These are phyloP conservation scores for Pipistrellus pipistrellus DNA, from an alignment of 2,797 vertebrate genomes.

Conservation along the genomic window DNA sequence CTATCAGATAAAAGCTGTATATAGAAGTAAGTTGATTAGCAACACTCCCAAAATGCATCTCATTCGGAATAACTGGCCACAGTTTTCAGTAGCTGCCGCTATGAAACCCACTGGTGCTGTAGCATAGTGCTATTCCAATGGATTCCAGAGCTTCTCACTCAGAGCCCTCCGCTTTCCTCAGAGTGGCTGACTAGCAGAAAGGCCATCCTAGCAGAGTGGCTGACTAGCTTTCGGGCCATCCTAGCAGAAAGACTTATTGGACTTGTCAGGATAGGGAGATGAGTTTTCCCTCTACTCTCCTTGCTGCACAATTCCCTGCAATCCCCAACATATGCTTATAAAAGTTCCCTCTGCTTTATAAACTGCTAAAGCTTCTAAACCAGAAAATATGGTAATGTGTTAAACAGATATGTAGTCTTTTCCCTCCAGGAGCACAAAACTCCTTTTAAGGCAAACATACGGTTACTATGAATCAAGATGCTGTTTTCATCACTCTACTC, in stretches of 20 bases:
- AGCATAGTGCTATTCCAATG: neutral
- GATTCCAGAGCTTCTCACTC: neutral
- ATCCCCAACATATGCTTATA: neutral
- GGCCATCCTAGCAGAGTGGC: neutral
- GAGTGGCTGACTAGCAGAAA: neutral
- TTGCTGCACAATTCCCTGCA: neutral
- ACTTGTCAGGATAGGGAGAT: slow-evolving; percentile 7
- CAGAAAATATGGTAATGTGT: slow-evolving; percentile 61
- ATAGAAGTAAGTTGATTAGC: slow-evolving; percentile 51
- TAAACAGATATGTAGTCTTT: slow-evolving; percentile 40
- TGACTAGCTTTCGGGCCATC: neutral
- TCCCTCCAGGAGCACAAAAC: neutral
- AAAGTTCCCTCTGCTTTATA: slow-evolving; percentile 46
- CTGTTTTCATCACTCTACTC: slow-evolving; percentile 67
- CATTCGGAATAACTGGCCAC: slow-evolving; percentile 40
- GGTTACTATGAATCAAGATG: slow-evolving; percentile 65
- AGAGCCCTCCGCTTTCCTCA: neutral
- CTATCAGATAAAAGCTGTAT: slow-evolving; percentile 32
- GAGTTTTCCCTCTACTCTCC: slow-evolving; percentile 4
- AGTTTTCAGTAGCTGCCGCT: slow-evolving; percentile 36
- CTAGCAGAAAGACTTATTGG: neutral
- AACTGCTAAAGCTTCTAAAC: slow-evolving; percentile 55
- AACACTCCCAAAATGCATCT: neutral
- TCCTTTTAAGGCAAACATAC: slow-evolving; percentile 66
- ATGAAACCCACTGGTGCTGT: neutral